Base-by-base conservation (phyloP, 2,888 invertebrate genomes). In the Mamestra brassicae region DNA sequence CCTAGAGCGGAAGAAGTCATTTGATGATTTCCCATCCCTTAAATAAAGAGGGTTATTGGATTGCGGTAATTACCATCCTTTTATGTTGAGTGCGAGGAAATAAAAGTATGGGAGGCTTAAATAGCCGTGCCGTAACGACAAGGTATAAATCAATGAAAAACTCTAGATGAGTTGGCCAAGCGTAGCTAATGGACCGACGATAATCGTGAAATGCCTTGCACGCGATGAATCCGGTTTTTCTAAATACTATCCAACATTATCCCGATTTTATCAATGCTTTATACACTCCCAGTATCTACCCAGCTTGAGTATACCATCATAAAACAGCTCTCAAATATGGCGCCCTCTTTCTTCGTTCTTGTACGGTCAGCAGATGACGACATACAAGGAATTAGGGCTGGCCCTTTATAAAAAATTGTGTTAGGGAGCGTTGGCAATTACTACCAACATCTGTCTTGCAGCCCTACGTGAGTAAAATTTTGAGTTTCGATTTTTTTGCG, bases 121-220 rank as follows among this genome's bases (percentile, higher is more conserved):
- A n/a, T n/a, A n/a, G n/a, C n/a, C n/a, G n/a, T n/a, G n/a, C n/a
- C n/a, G n/a, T n/a, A n/a, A n/a, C n/a, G n/a, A n/a, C n/a, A n/a
- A n/a, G n/a, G n/a, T n/a, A n/a, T n/a, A n/a, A n/a, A n/a, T n/a
- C n/a, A n/a, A n/a, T n/a, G n/a, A n/a, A n/a, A n/a, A n/a, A n/a
- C n/a, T n/a, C n/a, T n/a, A n/a, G n/a, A n/a, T n/a, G n/a, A n/a
- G n/a, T n/a, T 54, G 10, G 52, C 68, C 34, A 63, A 71, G 34
- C 72, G 60, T 50, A 54, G 66, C 60, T 78, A 80, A 85, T 85
- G 69, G 71, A 74, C 71, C 70, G 70, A 76, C 71, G 36, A 71
- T 82, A 84, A 85, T 84, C 65, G 76, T 52, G 65, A 77, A 83
- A 68, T 74, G 72, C 38, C 36, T 67, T 78, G 67, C 82, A 82